Evolutionary conservation across 2,888 invertebrate genomes (phyloP), one percentile per base, ranked within the genome.

Genomic region (Ectropis crepuscularia): DNA sequence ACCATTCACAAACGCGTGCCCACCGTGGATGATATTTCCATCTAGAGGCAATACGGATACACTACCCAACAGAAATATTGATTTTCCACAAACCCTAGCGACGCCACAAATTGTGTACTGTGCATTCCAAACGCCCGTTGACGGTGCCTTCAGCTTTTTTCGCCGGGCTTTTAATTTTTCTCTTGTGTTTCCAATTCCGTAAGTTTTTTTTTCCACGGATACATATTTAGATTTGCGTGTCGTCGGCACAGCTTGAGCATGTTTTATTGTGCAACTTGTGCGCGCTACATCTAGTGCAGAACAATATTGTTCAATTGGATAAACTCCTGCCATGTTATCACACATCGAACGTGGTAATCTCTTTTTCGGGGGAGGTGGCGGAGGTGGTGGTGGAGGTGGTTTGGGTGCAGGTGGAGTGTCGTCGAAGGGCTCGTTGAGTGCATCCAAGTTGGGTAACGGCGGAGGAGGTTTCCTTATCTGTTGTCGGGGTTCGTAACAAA

Each of bases 11-110:
- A 57, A 64, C 38, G 66, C 71, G 68, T 81, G 79, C 2, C 92
- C 92, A 10, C 92, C 90, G 65, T 92, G 87, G 67, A 92, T 87
- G n/a, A 89, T 71, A 0, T 87, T 82, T 42, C 90, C 91, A 7
- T 69, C 51, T 8, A 88, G 65, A 0, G 89, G 88, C 54, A 87
- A 69, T 60, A 84, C 74, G 39, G 76, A 69, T 16, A 92, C 82
- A 62, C 63, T 84, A 5, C 83, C 88, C 47, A 91, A 74, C 50
- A 87, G 68, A 68, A 71, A 91, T 16, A 80, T 79, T 2, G 79
- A 74, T 68, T 81, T 88, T 10, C 85, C 86, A 7, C 77, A 73
- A 57, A 89, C 62, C 36, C 72, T 72, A 68, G 51, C 82, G 6
- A 91, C 86, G 2, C 92, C 92, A 12, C 76, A 79, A 53, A 92